Evolutionary conservation across 2,888 invertebrate species (phyloP).

Genomic region (Acleris emargana): DNA sequence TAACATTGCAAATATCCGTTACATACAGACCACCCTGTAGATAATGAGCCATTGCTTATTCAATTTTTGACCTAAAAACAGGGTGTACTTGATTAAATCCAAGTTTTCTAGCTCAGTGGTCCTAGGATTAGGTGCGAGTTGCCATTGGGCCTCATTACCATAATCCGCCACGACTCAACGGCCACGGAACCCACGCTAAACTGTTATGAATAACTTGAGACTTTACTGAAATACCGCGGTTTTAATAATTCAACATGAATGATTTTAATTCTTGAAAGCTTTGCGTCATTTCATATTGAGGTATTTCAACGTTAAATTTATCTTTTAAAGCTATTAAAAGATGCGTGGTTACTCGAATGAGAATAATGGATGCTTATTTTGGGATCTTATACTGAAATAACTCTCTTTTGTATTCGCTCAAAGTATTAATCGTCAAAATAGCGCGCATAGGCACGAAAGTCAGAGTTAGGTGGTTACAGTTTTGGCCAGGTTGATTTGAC

Average conservation of each 20-base stretch:
- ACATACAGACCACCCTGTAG: background rate
- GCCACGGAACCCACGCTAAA: background rate
- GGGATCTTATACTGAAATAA: too few relatives aligned
- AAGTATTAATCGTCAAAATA: too few relatives aligned
- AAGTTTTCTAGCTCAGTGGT: slow-evolving; percentile 23
- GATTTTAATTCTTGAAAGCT: too few relatives aligned
- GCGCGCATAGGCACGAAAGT: too few relatives aligned
- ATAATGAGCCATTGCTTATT: slow-evolving; percentile 22
- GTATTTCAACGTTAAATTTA: too few relatives aligned
- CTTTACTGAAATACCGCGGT: background rate
- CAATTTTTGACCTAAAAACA: slow-evolving; percentile 21
- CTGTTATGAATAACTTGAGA: slow-evolving; percentile 4
- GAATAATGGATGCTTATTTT: too few relatives aligned
- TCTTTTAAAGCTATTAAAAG: too few relatives aligned
- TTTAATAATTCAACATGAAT: background rate
- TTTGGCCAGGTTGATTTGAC: too few relatives aligned
- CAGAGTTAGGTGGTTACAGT: too few relatives aligned
- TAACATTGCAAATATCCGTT: background rate
- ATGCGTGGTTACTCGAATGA: too few relatives aligned
- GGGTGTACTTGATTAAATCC: slow-evolving; percentile 15
- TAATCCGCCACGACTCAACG: slow-evolving; percentile 23
- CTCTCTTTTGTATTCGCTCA: too few relatives aligned
- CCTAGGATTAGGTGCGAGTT: slow-evolving; percentile 14
- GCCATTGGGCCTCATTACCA: slow-evolving; percentile 10
- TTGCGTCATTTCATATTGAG: too few relatives aligned